Evolutionary conservation across 1,140 invertebrate species (phyloP).

Genomic region (Eriosoma lanigerum): DNA sequence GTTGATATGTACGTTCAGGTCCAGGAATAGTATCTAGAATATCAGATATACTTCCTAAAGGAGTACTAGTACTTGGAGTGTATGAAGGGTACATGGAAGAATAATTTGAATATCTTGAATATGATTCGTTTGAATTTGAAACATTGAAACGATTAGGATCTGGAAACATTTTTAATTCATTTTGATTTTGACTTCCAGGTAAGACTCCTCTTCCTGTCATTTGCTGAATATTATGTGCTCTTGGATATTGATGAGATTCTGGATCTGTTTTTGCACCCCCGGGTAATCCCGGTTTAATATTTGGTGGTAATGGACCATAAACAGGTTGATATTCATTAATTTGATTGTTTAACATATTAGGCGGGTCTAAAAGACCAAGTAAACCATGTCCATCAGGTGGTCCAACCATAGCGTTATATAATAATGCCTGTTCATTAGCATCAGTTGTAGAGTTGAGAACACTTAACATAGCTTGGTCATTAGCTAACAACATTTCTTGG

Average conservation of each 20-base stretch:
- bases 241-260: constrained; percentile 35
- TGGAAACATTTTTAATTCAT: constrained; percentile 29
- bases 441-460: constrained; percentile 40
- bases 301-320: constrained; percentile 34
- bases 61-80: constrained; percentile 26
- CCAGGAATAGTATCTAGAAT: constrained; percentile 40
- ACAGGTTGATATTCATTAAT: constrained; percentile 45
- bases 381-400: constrained; percentile 41
- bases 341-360: constrained; percentile 32
- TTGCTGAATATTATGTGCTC: constrained; percentile 9
- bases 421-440: constrained; percentile 37
- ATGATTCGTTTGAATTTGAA: constrained; percentile 29
- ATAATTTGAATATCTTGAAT: constrained; percentile 38
- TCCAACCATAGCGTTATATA: constrained; percentile 46
- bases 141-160: constrained; percentile 29
- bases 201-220: constrained; percentile 34
- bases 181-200: not conserved
- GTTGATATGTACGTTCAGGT: constrained; percentile 34
- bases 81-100: constrained; percentile 32
- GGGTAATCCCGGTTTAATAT: constrained; percentile 49
- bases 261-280: constrained; percentile 46
- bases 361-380: constrained; percentile 37
- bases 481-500: constrained; percentile 45
- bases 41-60: constrained; percentile 45
- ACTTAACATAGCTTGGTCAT: constrained; percentile 47